Conservation (phyloP, 2,888 invertebrate genomes). For the Oxytorus armatus region DNA sequence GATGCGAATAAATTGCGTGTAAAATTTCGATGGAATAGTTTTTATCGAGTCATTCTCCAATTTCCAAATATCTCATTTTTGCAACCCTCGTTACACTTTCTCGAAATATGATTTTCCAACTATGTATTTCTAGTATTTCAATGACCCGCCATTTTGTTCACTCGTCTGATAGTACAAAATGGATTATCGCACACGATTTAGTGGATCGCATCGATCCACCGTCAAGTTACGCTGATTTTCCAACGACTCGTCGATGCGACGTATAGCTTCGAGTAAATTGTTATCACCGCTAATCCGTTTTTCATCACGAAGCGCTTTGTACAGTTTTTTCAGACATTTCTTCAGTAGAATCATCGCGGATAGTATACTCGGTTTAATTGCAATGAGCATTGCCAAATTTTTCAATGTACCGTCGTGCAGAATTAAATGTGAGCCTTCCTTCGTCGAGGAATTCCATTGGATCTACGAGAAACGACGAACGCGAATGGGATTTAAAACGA, state of each 20-base stretch:
- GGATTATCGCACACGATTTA: conserved; percentile 20
- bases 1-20: no score
- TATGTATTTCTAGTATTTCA: no score
- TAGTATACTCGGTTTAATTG: conserved; percentile 63
- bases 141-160: no score
- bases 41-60: no score
- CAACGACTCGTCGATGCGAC: conserved; percentile 60
- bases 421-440: conserved; percentile 69
- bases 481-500: no score
- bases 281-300: conserved; percentile 46
- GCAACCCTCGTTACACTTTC: no score
- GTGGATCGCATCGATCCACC: conserved; percentile 39
- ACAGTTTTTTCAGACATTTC: conserved; percentile 62
- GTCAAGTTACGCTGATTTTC: conserved; percentile 55
- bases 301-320: conserved; percentile 40
- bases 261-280: conserved; percentile 61
- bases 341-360: conserved; percentile 64
- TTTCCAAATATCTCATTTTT: no score
- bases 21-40: no score
- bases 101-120: no score
- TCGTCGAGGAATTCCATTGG: conserved; percentile 61
- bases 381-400: conserved; percentile 64
- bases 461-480: conserved; percentile 67
- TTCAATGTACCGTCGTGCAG: conserved; percentile 69
- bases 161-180: not conserved